Conservation (phyloP, 2,797 vertebrate species). For the Myripristis murdjan region DNA sequence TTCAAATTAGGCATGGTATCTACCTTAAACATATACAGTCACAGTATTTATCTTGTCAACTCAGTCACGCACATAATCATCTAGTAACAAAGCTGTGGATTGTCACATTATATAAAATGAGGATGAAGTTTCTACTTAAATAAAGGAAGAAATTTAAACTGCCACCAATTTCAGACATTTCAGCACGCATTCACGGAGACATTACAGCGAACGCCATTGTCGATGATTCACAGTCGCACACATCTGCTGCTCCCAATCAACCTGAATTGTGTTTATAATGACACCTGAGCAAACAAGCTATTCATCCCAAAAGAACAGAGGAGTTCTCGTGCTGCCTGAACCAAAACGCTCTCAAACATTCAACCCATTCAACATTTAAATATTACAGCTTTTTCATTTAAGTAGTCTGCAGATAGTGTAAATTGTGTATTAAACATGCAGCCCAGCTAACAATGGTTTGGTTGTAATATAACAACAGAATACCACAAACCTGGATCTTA, state of each 20-base stretch:
- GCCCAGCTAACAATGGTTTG: not conserved
- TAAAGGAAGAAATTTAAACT: too few relatives aligned
- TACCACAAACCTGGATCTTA: not conserved
- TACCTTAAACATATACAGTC: too few relatives aligned
- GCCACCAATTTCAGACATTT: conserved; percentile 1
- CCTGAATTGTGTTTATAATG: conserved; percentile 21
- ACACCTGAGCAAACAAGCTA: conserved; percentile 53
- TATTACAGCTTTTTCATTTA: not conserved
- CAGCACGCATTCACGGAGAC: conserved; percentile 20
- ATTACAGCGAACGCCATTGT: conserved; percentile 28
- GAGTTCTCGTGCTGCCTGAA: not conserved
- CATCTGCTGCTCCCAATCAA: conserved; percentile 4
- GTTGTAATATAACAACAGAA: not conserved
- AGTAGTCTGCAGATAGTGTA: not conserved
- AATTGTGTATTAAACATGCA: not conserved
- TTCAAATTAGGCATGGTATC: too few relatives aligned
- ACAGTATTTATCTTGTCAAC: too few relatives aligned
- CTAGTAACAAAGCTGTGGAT: too few relatives aligned
- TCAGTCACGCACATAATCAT: too few relatives aligned
- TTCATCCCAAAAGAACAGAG: not conserved
- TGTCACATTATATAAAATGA: too few relatives aligned
- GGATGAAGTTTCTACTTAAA: too few relatives aligned
- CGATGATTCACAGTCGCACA: conserved; percentile 21
- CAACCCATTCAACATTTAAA: not conserved
- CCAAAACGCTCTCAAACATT: not conserved